Evolutionary conservation across 2,797 vertebrate species (phyloP).

Genomic region (Galaxias olidus): DNA sequence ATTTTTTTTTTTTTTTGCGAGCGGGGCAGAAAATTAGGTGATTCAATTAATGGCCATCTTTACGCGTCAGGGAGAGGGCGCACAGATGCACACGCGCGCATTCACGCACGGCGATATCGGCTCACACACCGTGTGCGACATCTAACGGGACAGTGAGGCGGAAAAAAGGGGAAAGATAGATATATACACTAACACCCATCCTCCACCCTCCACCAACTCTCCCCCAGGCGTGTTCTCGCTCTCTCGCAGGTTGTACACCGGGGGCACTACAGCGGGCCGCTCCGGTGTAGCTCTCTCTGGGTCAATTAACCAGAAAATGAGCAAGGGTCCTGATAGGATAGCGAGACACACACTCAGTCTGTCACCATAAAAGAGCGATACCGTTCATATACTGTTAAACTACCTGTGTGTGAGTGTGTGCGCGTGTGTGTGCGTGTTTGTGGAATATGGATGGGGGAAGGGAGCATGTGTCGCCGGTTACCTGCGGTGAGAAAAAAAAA

Average conservation of each 20-base stretch:
- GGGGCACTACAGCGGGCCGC: conserved; percentile 29
- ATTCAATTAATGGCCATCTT: conserved; percentile 99
- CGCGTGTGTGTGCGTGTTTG: conserved; percentile 1
- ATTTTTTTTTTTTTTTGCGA: conserved; percentile 61
- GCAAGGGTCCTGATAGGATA: conserved; percentile 45
- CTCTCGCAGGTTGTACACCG: conserved; percentile 10
- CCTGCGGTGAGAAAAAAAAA: conserved; percentile 7
- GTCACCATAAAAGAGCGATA: conserved; percentile 62
- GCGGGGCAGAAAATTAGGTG: conserved; percentile 91
- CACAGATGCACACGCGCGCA: conserved; percentile 65
- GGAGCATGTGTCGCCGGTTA: neutral
- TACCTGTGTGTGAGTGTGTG: conserved; percentile 31
- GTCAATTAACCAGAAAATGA: conserved; percentile 73
- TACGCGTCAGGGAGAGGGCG: conserved; percentile 94
- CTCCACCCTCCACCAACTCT: no score
- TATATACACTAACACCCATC: no score
- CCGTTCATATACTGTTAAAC: conserved; percentile 58
- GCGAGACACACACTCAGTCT: conserved; percentile 60
- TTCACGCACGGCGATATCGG: conserved; percentile 50
- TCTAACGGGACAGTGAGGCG: conserved; percentile 39
- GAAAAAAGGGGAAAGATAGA: conserved; percentile 18
- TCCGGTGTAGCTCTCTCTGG: conserved; percentile 51
- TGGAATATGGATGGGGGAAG: conserved; percentile 5
- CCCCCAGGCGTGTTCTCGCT: conserved; percentile 1
- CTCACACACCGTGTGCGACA: conserved; percentile 72